Percentiles rank a stretch among this genome's conserved stretches.
Evolutionary conservation across 2,113 vertebrate genomes (phyloP).

Genomic region (Pituophis catenifer): DNA sequence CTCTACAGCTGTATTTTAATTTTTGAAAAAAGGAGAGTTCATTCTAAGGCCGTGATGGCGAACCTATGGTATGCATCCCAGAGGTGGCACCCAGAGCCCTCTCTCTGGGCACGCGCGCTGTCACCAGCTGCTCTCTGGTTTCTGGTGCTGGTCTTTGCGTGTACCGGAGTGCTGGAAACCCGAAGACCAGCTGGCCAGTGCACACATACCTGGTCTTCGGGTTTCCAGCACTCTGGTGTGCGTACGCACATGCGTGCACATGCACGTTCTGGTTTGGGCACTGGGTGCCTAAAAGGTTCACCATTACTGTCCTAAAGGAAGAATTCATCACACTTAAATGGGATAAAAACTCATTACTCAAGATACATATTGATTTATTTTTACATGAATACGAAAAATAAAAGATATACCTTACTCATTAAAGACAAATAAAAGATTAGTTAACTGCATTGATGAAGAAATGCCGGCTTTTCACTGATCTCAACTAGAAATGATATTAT

Average conservation of each 20-base stretch:
- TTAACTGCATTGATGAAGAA: conserved; percentile 1
- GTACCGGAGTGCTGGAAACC: too few relatives aligned
- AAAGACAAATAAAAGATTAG: neutral
- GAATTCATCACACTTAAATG: neutral
- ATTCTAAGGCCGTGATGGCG: neutral
- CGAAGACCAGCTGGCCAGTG: too few relatives aligned
- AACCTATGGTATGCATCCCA: too few relatives aligned
- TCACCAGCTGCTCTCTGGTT: too few relatives aligned
- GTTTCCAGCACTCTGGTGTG: too few relatives aligned
- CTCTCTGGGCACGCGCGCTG: too few relatives aligned
- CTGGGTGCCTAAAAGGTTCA: too few relatives aligned
- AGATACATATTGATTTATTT: neutral
- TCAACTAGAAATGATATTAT: neutral
- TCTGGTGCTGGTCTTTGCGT: too few relatives aligned
- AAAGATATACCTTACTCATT: neutral
- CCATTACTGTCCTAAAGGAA: neutral
- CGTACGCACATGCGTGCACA: too few relatives aligned
- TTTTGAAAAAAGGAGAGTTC: neutral
- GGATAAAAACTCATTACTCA: neutral
- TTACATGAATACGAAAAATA: neutral
- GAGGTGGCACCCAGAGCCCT: too few relatives aligned
- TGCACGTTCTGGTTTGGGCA: too few relatives aligned
- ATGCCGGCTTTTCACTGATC: neutral
- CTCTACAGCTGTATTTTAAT: neutral
- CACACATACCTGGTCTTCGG: too few relatives aligned